phyloP scores from a whole-genome alignment of 53 echinoderm and acorn worm genomes.

The Arbacia lixula region DNA sequence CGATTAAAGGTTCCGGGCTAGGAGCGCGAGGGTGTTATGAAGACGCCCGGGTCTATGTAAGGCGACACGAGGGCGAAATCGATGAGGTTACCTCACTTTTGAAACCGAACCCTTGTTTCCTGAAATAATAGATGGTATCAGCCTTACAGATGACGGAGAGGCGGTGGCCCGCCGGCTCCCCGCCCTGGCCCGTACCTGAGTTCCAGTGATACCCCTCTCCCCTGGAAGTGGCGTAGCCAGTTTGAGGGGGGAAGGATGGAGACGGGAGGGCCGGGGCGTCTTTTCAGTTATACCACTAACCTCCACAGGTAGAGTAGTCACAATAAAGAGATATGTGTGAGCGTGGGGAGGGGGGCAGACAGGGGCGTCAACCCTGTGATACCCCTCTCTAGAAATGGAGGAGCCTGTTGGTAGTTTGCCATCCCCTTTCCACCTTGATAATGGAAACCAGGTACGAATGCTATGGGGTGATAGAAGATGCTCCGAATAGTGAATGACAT shows the following conservation, averaged over 20 bases:
- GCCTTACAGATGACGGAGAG: constrained; percentile 35
- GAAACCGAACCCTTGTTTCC: constrained; percentile 48
- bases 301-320: not conserved
- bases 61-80: constrained; percentile 20
- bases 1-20: not conserved
- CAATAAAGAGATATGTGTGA: too few relatives aligned
- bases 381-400: too few relatives aligned
- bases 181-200: not conserved
- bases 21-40: constrained; percentile 28
- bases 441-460: too few relatives aligned
- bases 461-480: too few relatives aligned
- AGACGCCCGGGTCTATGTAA: constrained; percentile 34
- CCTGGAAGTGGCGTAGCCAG: constrained; percentile 12
- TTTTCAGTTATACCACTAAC: not conserved
- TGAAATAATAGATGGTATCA: constrained; percentile 51
- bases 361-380: too few relatives aligned
- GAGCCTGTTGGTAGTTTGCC: too few relatives aligned
- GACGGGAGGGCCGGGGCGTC: not conserved
- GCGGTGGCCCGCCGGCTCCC: constrained; percentile 5
- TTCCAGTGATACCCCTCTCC: constrained; percentile 16
- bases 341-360: too few relatives aligned
- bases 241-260: not conserved
- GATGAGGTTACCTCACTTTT: constrained; percentile 52
- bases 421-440: too few relatives aligned
- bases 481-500: too few relatives aligned